Percentiles rank a stretch among this genome's conserved stretches.
phyloP scores from a whole-genome alignment of 2,888 invertebrate genomes.

The Stictocephala bisonia region DNA sequence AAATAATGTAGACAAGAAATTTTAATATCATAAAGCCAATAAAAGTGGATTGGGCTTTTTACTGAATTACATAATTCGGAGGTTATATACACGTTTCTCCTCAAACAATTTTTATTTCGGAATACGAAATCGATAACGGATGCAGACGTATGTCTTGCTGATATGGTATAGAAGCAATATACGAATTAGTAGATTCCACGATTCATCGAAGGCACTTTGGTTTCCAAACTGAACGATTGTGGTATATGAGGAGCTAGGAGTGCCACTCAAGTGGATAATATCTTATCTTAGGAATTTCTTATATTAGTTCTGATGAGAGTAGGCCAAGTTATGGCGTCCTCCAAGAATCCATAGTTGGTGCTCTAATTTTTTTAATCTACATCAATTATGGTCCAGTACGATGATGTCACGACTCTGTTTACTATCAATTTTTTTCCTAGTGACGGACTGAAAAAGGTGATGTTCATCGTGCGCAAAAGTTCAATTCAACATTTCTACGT shows the following conservation, averaged over 20 bases:
- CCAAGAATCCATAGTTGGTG: not conserved
- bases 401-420: not conserved
- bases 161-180: no score
- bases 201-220: no score
- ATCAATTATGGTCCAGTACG: not conserved
- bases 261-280: not conserved
- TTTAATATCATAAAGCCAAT: no score
- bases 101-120: no score
- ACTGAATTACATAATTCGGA: no score
- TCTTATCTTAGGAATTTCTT: not conserved
- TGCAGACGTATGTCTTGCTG: no score
- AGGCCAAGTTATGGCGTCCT: not conserved
- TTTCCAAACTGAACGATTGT: not conserved
- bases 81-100: no score
- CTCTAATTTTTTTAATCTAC: not conserved
- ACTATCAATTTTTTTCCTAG: not conserved
- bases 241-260: not conserved
- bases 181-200: no score
- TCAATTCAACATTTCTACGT: not conserved
- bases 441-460: not conserved
- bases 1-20: no score
- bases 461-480: not conserved
- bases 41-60: no score
- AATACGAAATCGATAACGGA: no score
- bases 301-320: not conserved